Evolutionary conservation across 2,113 vertebrate genomes (phyloP).

Genomic region (Noctilio leporinus): DNA sequence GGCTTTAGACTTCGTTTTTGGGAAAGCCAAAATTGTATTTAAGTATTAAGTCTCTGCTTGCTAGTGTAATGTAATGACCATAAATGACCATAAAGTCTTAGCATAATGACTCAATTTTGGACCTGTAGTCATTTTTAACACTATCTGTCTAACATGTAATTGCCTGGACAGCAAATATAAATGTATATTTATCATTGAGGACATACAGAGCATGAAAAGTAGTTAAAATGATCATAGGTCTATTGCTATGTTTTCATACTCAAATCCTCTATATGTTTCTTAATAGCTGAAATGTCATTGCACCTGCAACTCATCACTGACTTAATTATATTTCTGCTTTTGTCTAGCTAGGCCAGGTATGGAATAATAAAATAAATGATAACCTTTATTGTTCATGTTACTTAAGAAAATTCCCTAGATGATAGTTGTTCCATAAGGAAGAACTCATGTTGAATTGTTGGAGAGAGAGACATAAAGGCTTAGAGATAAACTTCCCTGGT

Average conservation of each 20-base stretch:
- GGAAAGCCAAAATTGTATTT: no score
- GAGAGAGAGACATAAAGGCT: neutral
- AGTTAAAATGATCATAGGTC: neutral
- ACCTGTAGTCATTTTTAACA: neutral
- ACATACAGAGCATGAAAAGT: neutral
- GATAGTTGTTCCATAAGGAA: neutral
- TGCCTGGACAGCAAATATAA: neutral
- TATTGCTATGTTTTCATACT: neutral
- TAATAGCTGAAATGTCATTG: constrained; percentile 7
- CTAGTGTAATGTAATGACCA: no score
- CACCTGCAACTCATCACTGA: neutral
- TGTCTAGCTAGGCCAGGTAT: neutral
- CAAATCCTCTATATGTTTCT: neutral
- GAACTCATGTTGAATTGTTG: neutral
- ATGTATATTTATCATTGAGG: constrained; percentile 18
- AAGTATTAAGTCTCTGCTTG: neutral
- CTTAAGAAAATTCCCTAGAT: constrained; percentile 20
- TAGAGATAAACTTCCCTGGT: neutral
- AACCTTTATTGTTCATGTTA: neutral
- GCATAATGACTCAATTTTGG: neutral
- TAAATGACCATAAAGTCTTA: no score
- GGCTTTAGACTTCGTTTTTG: no score
- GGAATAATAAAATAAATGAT: constrained; percentile 32
- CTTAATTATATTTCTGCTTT: constrained; percentile 28
- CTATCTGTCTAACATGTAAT: neutral